These are phyloP conservation scores for Vesta saturnalis DNA, from an alignment of 2,888 invertebrate genomes.

Conservation along the genomic window DNA sequence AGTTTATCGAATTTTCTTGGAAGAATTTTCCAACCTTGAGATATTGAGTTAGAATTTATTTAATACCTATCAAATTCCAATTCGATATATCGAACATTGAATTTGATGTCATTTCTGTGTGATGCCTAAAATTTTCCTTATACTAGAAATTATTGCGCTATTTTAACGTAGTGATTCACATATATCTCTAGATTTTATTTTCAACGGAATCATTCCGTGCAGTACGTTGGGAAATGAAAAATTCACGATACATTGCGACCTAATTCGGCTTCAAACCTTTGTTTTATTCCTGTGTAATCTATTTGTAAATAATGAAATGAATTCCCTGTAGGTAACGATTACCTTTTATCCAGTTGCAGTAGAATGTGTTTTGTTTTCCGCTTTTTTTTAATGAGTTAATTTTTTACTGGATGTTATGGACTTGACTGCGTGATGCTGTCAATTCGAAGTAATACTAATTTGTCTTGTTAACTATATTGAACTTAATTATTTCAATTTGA, in stretches of 20 bases:
- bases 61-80: constrained; percentile 32
- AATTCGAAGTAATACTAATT: too few species aligned
- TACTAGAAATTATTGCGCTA: not conserved
- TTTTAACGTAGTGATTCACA: not conserved
- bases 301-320: not conserved
- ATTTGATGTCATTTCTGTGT: constrained; percentile 26
- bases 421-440: too few species aligned
- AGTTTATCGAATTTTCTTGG: constrained; percentile 19
- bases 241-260: not conserved
- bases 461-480: too few species aligned
- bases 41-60: constrained; percentile 32
- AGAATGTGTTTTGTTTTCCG: not conserved
- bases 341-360: not conserved
- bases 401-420: too few species aligned
- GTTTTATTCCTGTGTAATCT: not conserved
- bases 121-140: not conserved
- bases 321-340: not conserved
- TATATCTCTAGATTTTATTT: not conserved
- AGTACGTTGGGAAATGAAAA: not conserved
- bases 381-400: not conserved
- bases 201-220: too few species aligned
- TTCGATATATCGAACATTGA: constrained; percentile 31
- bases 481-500: too few species aligned
- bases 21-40: constrained; percentile 20
- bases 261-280: not conserved